These are phyloP conservation scores for Disparrhopalites patrizii DNA, from an alignment of 2,888 invertebrate species.

Conservation along the genomic window DNA sequence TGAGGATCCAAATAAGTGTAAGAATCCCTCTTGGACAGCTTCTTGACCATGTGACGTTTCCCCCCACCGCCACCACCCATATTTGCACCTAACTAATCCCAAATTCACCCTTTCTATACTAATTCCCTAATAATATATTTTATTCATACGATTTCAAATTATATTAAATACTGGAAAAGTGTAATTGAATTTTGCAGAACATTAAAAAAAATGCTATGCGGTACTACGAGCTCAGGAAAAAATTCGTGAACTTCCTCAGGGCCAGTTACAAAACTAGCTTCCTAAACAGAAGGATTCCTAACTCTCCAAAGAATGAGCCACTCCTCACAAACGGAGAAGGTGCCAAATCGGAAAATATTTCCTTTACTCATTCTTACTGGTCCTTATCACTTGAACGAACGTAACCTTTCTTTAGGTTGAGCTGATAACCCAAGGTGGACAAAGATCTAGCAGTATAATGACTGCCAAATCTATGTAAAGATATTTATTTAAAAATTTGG, in stretches of 20 bases:
- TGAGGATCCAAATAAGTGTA: constrained; percentile 37
- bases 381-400: background rate
- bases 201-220: no score
- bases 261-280: background rate
- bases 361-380: no score
- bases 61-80: background rate
- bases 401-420: background rate
- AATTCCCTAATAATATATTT: no score
- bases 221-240: background rate
- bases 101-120: no score
- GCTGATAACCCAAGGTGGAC: no score
- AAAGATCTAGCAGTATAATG: no score
- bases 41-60: constrained; percentile 6
- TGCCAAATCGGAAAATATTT: background rate
- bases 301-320: constrained; percentile 3
- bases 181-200: no score
- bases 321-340: constrained; percentile 6
- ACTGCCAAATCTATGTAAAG: no score
- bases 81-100: no score
- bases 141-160: background rate
- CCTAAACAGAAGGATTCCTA: background rate
- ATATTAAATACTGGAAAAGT: background rate
- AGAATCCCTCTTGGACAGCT: constrained; percentile 35
- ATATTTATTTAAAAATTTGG: no score
- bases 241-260: background rate